Percentiles rank a stretch among this genome's conserved stretches.
Evolutionary conservation across 1,140 invertebrate species (phyloP).

Genomic region (Brachionus koreanus): DNA sequence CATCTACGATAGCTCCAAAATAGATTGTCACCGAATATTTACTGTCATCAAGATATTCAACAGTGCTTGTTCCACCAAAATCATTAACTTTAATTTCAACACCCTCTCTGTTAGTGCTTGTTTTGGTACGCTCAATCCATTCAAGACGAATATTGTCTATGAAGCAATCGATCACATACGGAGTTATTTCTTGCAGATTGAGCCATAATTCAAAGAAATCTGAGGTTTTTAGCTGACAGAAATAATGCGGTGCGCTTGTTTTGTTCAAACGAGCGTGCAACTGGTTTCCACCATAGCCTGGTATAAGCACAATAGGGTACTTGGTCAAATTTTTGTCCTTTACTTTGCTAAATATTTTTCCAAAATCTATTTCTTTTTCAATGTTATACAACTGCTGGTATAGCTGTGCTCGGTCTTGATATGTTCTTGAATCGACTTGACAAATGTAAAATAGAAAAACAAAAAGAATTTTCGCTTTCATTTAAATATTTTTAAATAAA

Average conservation of each 20-base stretch:
- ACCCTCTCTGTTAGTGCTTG: constrained; percentile 76
- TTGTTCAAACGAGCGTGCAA: constrained; percentile 86
- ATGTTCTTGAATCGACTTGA: not conserved
- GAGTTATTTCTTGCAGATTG: constrained; percentile 81
- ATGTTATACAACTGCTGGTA: constrained; percentile 20
- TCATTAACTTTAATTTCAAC: constrained; percentile 80
- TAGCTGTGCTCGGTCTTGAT: not conserved
- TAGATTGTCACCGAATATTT: constrained; percentile 62
- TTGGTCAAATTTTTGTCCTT: not conserved
- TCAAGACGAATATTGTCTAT: constrained; percentile 85
- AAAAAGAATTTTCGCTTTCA: not conserved
- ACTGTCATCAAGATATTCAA: constrained; percentile 79
- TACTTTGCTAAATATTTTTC: not conserved
- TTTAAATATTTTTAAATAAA: not conserved
- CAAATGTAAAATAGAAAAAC: not conserved
- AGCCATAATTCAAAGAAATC: constrained; percentile 90
- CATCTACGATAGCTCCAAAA: constrained; percentile 78
- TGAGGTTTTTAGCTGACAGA: constrained; percentile 73
- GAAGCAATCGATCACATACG: constrained; percentile 91
- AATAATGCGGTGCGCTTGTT: constrained; percentile 60
- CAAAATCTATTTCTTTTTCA: not conserved
- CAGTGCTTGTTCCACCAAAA: constrained; percentile 72
- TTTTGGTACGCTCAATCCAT: constrained; percentile 80
- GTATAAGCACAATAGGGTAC: constrained; percentile 63
- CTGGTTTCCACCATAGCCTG: constrained; percentile 94